Conservation (phyloP, 2,113 vertebrate genomes). For the Pachycephala philippinensis region DNA sequence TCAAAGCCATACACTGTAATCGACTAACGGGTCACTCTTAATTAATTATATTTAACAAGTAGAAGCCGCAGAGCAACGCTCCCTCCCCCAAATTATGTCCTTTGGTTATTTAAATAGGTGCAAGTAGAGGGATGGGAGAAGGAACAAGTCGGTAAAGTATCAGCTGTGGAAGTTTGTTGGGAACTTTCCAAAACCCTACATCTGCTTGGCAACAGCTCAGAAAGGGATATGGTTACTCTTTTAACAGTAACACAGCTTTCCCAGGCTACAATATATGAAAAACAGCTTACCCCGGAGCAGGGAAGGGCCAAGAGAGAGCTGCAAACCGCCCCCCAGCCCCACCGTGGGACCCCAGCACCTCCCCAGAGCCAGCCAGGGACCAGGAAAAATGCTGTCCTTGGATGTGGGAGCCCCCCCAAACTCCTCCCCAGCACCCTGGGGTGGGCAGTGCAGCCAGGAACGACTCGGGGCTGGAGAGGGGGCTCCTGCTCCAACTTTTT, state of each 20-base stretch:
- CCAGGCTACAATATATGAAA: slow-evolving; percentile 78
- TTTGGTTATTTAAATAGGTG: slow-evolving; percentile 62
- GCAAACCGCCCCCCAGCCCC: not conserved
- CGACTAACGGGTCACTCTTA: slow-evolving; percentile 8
- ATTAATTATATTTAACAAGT: slow-evolving; percentile 44
- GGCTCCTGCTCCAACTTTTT: not conserved
- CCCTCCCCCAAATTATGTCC: slow-evolving; percentile 30
- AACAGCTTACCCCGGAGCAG: slow-evolving; percentile 72
- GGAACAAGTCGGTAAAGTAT: slow-evolving; percentile 67
- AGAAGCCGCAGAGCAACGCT: not conserved
- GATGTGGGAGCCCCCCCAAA: not conserved
- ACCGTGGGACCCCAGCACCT: not conserved
- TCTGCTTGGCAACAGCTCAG: slow-evolving; percentile 81
- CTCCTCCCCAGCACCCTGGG: not conserved
- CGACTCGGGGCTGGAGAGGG: not conserved
- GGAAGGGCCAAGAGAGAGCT: slow-evolving; percentile 53
- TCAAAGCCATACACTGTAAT: not conserved
- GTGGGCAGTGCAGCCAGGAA: not conserved
- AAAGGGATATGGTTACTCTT: slow-evolving; percentile 80
- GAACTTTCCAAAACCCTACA: slow-evolving; percentile 79
- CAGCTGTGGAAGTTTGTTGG: slow-evolving; percentile 77
- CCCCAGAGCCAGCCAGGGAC: not conserved
- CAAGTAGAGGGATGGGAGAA: slow-evolving; percentile 55
- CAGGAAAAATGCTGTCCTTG: not conserved
- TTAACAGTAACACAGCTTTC: slow-evolving; percentile 79